A percentile compares a stretch with the other conserved stretches of the same genome.
Evolutionary conservation across 2,888 invertebrate species (phyloP).

Genomic region (Cheilosia scutellata): DNA sequence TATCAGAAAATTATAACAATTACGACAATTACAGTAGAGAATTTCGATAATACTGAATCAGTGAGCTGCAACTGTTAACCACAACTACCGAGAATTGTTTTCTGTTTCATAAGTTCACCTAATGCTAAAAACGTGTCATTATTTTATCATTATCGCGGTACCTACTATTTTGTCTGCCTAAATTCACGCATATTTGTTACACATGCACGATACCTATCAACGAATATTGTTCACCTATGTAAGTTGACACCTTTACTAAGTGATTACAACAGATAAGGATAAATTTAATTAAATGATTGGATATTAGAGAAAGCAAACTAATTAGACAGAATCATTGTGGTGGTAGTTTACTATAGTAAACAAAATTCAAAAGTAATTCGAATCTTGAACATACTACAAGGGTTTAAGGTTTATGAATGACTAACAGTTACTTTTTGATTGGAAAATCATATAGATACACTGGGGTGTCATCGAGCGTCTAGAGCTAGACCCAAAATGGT

Average conservation of each 20-base stretch:
- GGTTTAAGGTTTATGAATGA: no score
- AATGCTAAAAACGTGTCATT: constrained; percentile 26
- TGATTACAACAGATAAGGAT: background rate
- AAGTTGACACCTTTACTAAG: background rate
- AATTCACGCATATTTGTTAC: constrained; percentile 1
- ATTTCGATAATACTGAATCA: background rate
- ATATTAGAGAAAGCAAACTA: background rate
- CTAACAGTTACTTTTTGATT: no score
- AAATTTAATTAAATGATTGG: background rate
- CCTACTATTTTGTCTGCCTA: background rate
- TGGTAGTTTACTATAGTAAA: no score
- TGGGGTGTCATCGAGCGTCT: no score
- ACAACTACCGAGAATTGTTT: constrained; percentile 1
- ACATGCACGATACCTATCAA: background rate
- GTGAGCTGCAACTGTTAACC: constrained; percentile 8
- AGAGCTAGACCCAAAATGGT: no score
- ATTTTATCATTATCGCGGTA: constrained; percentile 25
- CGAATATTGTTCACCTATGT: background rate
- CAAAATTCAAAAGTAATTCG: no score
- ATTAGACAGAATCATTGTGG: background rate
- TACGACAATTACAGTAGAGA: background rate
- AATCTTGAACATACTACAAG: no score
- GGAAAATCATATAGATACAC: no score
- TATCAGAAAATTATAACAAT: no score
- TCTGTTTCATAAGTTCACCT: background rate